These are phyloP conservation scores for Corella eumyota DNA, from an alignment of 23 tunicate genomes.

Conservation along the genomic window DNA sequence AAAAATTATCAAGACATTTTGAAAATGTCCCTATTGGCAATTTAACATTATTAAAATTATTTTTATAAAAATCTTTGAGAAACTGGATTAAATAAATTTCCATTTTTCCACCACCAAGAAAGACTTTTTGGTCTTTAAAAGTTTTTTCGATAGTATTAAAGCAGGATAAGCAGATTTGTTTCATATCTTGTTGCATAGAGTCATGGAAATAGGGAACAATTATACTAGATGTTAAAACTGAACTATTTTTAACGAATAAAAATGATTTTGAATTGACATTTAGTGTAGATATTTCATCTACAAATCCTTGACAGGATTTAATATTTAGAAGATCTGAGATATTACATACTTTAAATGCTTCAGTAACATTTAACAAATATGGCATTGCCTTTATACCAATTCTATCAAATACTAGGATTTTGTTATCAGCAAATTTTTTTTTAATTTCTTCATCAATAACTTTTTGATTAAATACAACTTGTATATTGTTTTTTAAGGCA, in stretches of 20 bases:
- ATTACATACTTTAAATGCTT: constrained; percentile 3
- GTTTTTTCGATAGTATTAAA: constrained; percentile 8
- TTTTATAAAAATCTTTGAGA: not conserved
- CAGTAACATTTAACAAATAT: not conserved
- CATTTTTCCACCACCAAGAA: constrained; percentile 9
- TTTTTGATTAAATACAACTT: constrained; percentile 28
- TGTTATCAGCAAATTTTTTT: not conserved
- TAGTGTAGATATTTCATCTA: constrained; percentile 3
- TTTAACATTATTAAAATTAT: too few relatives aligned
- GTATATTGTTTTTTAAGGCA: not conserved
- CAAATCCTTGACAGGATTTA: not conserved
- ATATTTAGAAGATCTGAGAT: constrained; percentile 8
- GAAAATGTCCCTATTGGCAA: constrained; percentile 4
- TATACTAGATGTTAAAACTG: not conserved
- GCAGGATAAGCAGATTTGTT: constrained; percentile 13
- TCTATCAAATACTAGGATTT: constrained; percentile 19
- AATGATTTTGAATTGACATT: constrained; percentile 5
- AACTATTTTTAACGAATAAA: not conserved
- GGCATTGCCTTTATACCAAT: constrained; percentile 18
- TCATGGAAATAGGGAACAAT: constrained; percentile 2
- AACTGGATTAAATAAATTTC: constrained; percentile 8
- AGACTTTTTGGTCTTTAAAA: constrained; percentile 1
- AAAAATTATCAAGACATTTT: constrained; percentile 6
- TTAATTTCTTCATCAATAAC: constrained; percentile 18
- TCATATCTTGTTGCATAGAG: constrained; percentile 1